These are phyloP conservation scores for Archilochus colubris DNA, from an alignment of 2,113 vertebrate species.

Conservation along the genomic window DNA sequence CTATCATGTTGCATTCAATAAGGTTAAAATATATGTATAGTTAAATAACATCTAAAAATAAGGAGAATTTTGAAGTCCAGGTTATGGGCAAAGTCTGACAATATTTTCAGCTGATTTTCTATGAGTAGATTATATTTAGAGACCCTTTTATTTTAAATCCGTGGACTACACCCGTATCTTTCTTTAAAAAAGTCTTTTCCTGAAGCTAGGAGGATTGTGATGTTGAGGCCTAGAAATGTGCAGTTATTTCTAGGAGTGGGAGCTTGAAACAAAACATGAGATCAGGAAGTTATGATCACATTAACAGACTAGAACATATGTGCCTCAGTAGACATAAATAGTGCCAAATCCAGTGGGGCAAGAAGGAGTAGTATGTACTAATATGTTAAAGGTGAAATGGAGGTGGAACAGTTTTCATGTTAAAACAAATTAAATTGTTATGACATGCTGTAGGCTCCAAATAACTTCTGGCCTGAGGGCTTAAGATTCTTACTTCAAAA, in stretches of 20 bases:
- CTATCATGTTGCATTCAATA: conserved; percentile 58
- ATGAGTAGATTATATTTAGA: conserved; percentile 22
- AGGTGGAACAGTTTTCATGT: background rate
- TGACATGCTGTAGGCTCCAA: background rate
- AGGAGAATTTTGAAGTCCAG: conserved; percentile 56
- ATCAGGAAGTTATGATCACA: background rate
- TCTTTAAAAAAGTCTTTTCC: background rate
- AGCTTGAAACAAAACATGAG: background rate
- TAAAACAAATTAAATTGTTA: background rate
- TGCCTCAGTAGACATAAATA: background rate
- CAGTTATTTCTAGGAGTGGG: background rate
- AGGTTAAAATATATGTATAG: conserved; percentile 60
- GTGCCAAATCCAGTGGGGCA: background rate
- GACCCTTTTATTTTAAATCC: conserved; percentile 4
- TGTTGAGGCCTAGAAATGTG: background rate
- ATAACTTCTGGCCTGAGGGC: background rate
- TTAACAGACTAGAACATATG: background rate
- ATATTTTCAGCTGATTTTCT: conserved; percentile 4
- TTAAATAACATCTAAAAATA: conserved; percentile 66
- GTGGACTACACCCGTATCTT: background rate
- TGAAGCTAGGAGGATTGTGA: background rate
- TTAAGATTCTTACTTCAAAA: conserved; percentile 6
- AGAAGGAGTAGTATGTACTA: background rate
- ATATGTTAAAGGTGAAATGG: background rate
- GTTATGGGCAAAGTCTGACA: conserved; percentile 36